Evolutionary conservation across 2,797 vertebrate genomes (phyloP).

Genomic region (Margarornis squamiger): DNA sequence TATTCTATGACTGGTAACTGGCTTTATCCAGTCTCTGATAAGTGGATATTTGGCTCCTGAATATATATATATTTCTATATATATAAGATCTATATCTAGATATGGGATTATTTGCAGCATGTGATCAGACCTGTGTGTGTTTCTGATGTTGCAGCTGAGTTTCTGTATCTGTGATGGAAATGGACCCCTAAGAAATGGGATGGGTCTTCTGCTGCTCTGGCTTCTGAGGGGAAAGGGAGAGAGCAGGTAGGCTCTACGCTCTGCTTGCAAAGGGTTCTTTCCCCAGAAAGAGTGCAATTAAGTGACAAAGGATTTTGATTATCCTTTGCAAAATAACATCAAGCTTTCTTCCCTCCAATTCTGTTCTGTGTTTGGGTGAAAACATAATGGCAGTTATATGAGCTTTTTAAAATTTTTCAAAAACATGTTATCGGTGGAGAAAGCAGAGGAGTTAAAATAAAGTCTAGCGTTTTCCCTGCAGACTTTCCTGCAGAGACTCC

Average conservation of each 20-base stretch:
- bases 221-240: neutral
- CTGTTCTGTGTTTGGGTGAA: neutral
- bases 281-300: neutral
- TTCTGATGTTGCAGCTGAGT: neutral
- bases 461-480: neutral
- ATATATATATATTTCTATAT: no score
- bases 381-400: neutral
- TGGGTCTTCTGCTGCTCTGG: neutral
- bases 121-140: neutral
- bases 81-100: neutral
- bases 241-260: fast-evolving
- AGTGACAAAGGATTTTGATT: neutral
- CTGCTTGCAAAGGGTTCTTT: neutral
- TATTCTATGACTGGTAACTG: neutral
- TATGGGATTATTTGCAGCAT: fast-evolving
- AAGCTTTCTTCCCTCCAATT: neutral
- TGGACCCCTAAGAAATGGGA: neutral
- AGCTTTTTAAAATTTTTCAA: neutral
- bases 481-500: neutral
- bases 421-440: neutral
- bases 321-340: neutral
- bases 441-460: neutral
- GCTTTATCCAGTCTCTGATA: neutral
- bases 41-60: neutral
- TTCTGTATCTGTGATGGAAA: neutral